Evolutionary conservation across 2,113 vertebrate genomes (phyloP).

Genomic region (Romanogobio albipinnatus): DNA sequence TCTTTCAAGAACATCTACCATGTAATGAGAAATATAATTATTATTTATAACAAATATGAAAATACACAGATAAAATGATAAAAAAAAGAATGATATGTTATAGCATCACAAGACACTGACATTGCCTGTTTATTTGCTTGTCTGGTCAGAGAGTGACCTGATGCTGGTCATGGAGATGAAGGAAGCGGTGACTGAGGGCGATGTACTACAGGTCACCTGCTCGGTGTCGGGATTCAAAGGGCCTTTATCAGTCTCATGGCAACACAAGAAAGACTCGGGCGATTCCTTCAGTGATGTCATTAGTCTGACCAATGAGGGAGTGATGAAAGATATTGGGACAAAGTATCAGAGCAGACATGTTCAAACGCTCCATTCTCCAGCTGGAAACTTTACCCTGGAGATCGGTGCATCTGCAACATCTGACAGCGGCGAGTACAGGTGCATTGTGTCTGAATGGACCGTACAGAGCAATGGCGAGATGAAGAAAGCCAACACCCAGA

Average conservation of each 20-base stretch:
- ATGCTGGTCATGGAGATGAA: conserved; percentile 63
- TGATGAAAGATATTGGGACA: conserved; percentile 46
- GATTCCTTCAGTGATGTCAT: conserved; percentile 62
- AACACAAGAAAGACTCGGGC: conserved; percentile 58
- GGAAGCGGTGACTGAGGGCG: conserved; percentile 63
- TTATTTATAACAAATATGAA: no score
- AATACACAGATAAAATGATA: no score
- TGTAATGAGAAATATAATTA: no score
- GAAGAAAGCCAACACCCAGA: conserved; percentile 62
- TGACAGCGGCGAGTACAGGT: conserved; percentile 74
- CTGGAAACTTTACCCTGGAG: conserved; percentile 73
- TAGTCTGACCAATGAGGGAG: conserved; percentile 72
- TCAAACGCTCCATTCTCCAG: conserved; percentile 62
- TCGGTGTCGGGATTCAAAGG: conserved; percentile 63
- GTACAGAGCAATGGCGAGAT: conserved; percentile 40
- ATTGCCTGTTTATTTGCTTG: background rate
- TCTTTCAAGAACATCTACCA: no score
- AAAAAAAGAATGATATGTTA: no score
- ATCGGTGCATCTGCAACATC: conserved; percentile 64
- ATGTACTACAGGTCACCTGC: conserved; percentile 74
- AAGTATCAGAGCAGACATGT: conserved; percentile 51
- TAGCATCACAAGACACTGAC: background rate
- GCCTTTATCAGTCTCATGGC: conserved; percentile 80
- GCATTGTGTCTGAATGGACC: conserved; percentile 72
- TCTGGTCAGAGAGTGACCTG: conserved; percentile 73